A percentile compares a stretch with the other conserved stretches of the same genome.
These are phyloP conservation scores for Ochlodes sylvanus DNA, from an alignment of 2,888 invertebrate species.

Conservation along the genomic window DNA sequence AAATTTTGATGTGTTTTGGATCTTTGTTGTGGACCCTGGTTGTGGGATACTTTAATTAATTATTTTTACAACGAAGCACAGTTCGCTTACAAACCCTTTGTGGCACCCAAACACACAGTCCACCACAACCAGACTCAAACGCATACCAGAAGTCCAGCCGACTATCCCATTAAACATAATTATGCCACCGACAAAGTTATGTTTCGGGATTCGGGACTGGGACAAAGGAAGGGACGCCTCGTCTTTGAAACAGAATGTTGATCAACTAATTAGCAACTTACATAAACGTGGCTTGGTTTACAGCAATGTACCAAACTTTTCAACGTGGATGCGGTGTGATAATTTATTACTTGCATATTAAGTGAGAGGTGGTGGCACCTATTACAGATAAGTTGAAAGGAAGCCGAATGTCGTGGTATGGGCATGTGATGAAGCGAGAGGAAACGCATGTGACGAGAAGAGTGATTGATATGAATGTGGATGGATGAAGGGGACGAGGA, in stretches of 20 bases:
- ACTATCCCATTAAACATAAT: conserved; percentile 36
- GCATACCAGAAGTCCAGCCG: conserved; percentile 25
- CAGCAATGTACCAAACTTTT: conserved; percentile 6
- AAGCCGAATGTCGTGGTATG: too few relatives aligned
- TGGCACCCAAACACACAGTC: neutral
- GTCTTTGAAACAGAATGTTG: conserved; percentile 72
- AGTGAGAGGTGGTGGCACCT: too few relatives aligned
- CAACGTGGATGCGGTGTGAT: neutral
- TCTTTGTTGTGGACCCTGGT: neutral
- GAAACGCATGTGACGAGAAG: too few relatives aligned
- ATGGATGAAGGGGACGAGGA: too few relatives aligned
- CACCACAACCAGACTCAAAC: neutral
- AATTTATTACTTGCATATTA: neutral
- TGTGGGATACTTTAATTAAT: neutral
- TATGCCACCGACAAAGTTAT: conserved; percentile 45
- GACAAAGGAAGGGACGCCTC: conserved; percentile 53
- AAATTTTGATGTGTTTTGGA: too few relatives aligned
- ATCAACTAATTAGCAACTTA: conserved; percentile 78
- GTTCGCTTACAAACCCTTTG: neutral
- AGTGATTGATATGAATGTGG: too few relatives aligned
- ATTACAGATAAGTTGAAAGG: too few relatives aligned
- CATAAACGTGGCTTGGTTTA: conserved; percentile 54
- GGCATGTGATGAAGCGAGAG: too few relatives aligned
- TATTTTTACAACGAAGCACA: neutral
- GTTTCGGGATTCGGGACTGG: conserved; percentile 37